Base-by-base conservation (phyloP, 2,888 invertebrate genomes). In the Melieria omissa region DNA sequence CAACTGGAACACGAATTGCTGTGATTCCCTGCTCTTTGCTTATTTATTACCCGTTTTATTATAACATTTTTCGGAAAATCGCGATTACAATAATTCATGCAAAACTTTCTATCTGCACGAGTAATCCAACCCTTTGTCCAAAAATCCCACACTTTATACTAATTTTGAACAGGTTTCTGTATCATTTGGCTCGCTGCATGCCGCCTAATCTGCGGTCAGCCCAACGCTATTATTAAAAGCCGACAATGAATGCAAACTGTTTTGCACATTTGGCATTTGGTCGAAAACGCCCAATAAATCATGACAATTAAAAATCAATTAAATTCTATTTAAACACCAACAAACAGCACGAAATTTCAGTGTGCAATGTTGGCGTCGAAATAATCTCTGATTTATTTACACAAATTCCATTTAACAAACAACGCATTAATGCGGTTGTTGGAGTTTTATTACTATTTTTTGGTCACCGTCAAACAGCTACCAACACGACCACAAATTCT, bases 271-370 rank as follows among this genome's bases (percentile, higher is more conserved):
- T 49, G 29, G 29, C 29, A 29, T 29, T 29, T 29, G 29, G 29
- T 29, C 29, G 29, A 29, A 29, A 29, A 14, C 8, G 1, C 12
- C 52, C 52, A 52, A 6, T n/a, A 49, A 52, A 52, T 52, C 12
- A 52, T 52, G 14, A 12, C 12, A 52, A 52, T 52, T 52, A 52
- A 52, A 52, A 52, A 52, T 52, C 52, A 52, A 52, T 52, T 52
- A 52, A n/a, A 8, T 52, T 52, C 14, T n/a, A 52, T 52, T 29
- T 29, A 29, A 29, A 29, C 29, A 29, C 29, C 29, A 29, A 29
- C 29, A 29, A 29, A 29, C 29, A 52, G 6, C 29, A 29, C 29
- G 29, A 29, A 29, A 29, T 29, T 29, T 29, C 29, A 29, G 29
- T 29, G 29, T 29, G 29, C 29, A 29, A 3, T 29, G 29, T 29